phyloP scores from a whole-genome alignment of 2,797 vertebrate genomes.

The Epinephelus awoara region DNA sequence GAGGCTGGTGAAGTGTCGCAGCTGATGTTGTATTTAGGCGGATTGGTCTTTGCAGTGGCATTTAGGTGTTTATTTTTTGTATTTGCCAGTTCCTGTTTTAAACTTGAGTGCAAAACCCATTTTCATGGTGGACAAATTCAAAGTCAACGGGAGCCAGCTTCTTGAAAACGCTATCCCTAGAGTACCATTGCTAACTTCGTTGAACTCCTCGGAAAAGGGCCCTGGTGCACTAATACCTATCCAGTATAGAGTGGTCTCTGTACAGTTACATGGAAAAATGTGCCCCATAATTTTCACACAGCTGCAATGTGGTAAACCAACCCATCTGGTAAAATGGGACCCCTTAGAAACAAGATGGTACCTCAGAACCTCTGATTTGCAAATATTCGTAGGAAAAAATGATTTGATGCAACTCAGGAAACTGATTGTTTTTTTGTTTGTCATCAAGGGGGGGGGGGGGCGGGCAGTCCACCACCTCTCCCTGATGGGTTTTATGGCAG shows the following conservation, averaged over 20 bases:
- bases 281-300: neutral
- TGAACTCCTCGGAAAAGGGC: neutral
- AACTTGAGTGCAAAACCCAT: neutral
- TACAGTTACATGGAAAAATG: neutral
- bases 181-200: neutral
- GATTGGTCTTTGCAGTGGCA: too few species aligned
- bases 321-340: neutral
- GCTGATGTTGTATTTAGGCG: too few species aligned
- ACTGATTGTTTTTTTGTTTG: constrained; percentile 19
- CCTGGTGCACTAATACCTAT: neutral
- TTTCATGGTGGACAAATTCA: neutral
- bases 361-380: neutral
- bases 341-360: neutral
- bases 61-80: neutral
- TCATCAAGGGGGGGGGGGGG: neutral
- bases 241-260: neutral
- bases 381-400: constrained; percentile 11
- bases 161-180: neutral
- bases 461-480: neutral
- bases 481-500: constrained; percentile 35
- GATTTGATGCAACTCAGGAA: neutral
- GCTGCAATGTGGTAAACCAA: neutral
- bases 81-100: neutral
- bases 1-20: neutral
- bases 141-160: neutral